These are phyloP conservation scores for Cyphomyrus plagiostoma DNA, from an alignment of 2,113 vertebrate genomes.

Conservation along the genomic window DNA sequence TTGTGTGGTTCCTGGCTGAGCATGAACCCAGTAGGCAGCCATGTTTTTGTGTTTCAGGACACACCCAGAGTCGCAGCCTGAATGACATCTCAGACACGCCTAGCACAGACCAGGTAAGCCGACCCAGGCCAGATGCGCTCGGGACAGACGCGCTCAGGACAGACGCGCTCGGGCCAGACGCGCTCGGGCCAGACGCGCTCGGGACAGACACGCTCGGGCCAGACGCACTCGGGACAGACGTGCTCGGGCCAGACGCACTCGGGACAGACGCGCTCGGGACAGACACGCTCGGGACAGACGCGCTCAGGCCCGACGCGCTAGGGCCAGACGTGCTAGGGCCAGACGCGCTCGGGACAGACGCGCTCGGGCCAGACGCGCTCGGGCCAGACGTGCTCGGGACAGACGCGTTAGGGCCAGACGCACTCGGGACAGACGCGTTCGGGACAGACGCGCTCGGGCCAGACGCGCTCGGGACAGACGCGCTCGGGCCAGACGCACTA, in stretches of 20 bases:
- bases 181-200: background rate
- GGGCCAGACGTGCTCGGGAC: too few species aligned
- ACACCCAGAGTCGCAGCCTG: conserved; percentile 90
- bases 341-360: too few species aligned
- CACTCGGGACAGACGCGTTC: too few species aligned
- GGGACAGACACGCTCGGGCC: background rate
- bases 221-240: too few species aligned
- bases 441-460: background rate
- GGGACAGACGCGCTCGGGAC: background rate
- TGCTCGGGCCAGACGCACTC: too few species aligned
- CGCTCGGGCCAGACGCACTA: background rate
- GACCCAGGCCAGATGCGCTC: background rate
- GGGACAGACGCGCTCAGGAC: background rate
- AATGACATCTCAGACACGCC: conserved; percentile 86
- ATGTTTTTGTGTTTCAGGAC: conserved; percentile 29
- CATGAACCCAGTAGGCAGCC: background rate
- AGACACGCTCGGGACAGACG: background rate
- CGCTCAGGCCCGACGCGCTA: too few species aligned
- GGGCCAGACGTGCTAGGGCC: too few species aligned
- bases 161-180: background rate
- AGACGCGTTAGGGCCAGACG: too few species aligned
- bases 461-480: background rate
- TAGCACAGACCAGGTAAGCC: conserved; percentile 82
- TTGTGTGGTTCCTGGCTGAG: background rate
- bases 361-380: too few species aligned